These are phyloP conservation scores for Nasua narica DNA, from an alignment of 2,797 vertebrate genomes.

Conservation along the genomic window DNA sequence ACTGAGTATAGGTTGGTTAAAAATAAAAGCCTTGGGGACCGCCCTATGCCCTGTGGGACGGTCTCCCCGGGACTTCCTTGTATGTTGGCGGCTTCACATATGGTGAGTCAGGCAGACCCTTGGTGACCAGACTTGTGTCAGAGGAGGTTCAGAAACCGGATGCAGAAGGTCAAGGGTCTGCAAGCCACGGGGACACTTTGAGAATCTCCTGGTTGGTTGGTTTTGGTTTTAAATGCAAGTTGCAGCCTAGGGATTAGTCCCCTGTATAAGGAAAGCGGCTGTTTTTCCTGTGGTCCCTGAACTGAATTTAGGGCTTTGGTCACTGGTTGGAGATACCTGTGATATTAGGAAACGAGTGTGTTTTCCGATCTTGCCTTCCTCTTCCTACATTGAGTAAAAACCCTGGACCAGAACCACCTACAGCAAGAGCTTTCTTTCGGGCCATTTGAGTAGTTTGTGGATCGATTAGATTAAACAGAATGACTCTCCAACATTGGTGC, in stretches of 20 bases:
- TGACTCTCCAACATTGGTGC: accelerated
- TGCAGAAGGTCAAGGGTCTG: neutral
- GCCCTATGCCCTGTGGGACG: accelerated
- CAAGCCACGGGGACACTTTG: accelerated
- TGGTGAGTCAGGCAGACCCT: neutral
- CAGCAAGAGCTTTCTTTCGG: neutral
- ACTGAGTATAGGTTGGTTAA: neutral
- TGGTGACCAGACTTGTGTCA: neutral
- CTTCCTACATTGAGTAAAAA: neutral
- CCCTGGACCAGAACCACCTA: neutral
- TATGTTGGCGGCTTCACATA: accelerated
- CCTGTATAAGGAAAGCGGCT: neutral
- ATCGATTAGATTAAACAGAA: neutral
- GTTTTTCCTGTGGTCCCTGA: neutral
- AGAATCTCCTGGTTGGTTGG: accelerated
- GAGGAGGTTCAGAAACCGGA: neutral
- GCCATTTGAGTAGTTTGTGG: neutral
- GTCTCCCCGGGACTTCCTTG: neutral
- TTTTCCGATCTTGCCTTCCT: no score
- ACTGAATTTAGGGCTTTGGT: neutral
- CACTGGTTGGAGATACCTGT: no score
- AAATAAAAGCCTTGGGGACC: neutral
- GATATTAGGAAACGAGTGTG: accelerated
- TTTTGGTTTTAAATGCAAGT: neutral
- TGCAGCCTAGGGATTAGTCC: neutral